phyloP scores from a whole-genome alignment of 2,113 vertebrate species.

The Pseudolaguvia tuberculata region DNA sequence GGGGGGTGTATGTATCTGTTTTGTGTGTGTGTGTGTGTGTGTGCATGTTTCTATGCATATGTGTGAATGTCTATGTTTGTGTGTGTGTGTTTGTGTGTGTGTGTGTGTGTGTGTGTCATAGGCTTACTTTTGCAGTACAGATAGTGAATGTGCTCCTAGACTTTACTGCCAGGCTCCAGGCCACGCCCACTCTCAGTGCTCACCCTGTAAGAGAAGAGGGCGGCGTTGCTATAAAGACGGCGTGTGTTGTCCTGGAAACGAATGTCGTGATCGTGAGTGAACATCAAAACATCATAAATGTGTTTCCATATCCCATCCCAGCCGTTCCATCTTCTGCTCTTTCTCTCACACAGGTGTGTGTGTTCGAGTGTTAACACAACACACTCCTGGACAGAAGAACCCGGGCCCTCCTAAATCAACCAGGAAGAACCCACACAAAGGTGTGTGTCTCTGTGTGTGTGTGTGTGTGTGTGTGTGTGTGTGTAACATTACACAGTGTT shows the following conservation, averaged over 20 bases:
- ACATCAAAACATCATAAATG: not conserved
- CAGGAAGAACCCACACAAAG: constrained; percentile 5
- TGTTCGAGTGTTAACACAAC: not conserved
- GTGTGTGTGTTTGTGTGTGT: not conserved
- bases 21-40: too few species aligned
- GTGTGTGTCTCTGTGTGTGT: constrained; percentile 6
- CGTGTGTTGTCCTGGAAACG: constrained; percentile 34
- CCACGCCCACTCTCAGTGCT: constrained; percentile 21
- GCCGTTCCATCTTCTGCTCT: not conserved
- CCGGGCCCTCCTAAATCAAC: not conserved
- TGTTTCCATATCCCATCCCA: not conserved
- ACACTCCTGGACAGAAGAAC: not conserved
- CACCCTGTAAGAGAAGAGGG: constrained; percentile 22
- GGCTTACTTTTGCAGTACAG: constrained; percentile 22
- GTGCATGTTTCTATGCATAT: too few species aligned
- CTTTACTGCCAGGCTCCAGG: constrained; percentile 16
- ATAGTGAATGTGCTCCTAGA: constrained; percentile 19
- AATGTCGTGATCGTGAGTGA: constrained; percentile 28
- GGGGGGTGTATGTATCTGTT: too few species aligned
- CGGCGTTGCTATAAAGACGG: constrained; percentile 27
- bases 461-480: not conserved
- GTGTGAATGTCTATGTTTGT: too few species aligned
- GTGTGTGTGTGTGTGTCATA: constrained; percentile 20
- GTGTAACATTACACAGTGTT: not conserved
- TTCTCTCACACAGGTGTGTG: constrained; percentile 15